Conservation (phyloP, 2,113 vertebrate genomes). For the Aptenodytes patagonicus region DNA sequence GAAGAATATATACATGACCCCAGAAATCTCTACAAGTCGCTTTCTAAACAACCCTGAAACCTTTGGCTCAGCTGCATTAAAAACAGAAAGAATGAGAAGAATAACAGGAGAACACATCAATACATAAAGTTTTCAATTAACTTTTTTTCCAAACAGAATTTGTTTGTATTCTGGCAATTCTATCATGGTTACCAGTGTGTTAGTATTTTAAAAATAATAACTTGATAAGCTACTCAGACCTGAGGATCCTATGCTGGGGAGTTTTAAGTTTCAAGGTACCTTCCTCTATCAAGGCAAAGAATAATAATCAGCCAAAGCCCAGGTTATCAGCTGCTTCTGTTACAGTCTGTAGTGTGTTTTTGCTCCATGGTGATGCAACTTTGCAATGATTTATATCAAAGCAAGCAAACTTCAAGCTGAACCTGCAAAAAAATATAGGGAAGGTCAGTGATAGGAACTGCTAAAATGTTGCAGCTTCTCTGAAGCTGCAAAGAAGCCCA, state of each 20-base stretch:
- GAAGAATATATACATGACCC: background rate
- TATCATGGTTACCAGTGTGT: background rate
- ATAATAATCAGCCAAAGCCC: background rate
- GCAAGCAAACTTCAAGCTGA: conserved; percentile 46
- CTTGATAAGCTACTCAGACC: background rate
- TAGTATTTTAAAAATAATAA: background rate
- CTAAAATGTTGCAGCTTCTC: conserved; percentile 25
- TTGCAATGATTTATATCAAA: conserved; percentile 58
- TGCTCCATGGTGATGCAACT: background rate
- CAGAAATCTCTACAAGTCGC: background rate
- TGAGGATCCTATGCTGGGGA: background rate
- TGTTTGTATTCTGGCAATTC: background rate
- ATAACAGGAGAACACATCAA: background rate
- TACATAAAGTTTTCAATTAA: background rate
- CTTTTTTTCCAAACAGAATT: background rate
- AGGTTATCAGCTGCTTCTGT: background rate
- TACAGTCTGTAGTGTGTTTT: background rate
- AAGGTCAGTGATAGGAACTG: conserved; percentile 41
- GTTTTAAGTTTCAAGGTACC: background rate
- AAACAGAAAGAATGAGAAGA: background rate
- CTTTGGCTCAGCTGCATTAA: background rate
- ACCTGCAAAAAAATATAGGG: conserved; percentile 28
- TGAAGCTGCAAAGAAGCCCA: background rate
- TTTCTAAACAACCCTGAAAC: background rate
- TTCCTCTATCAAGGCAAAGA: background rate